Evolutionary conservation across 2,113 vertebrate genomes (phyloP).

Genomic region (Poecile atricapillus): DNA sequence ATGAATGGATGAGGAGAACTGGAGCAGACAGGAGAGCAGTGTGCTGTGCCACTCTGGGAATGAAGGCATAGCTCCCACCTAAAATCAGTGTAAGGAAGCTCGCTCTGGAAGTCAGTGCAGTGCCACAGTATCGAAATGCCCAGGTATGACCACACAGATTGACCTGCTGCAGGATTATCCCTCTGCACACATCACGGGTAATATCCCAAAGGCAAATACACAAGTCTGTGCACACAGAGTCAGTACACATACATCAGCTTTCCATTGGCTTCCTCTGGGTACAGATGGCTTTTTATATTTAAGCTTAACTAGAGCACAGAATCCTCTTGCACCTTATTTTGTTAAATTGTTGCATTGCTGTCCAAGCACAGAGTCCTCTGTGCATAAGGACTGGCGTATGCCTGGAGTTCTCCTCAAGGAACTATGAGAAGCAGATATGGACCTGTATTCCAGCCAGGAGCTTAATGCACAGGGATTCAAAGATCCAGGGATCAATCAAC

Average conservation of each 20-base stretch:
- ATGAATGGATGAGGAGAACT: neutral
- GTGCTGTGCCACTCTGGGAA: neutral
- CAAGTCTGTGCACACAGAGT: neutral
- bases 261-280: neutral
- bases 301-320: neutral
- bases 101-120: neutral
- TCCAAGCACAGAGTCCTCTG: neutral
- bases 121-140: accelerated
- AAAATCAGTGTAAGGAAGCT: neutral
- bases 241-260: neutral
- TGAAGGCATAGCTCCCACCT: neutral
- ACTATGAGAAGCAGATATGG: neutral
- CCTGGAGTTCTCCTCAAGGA: neutral
- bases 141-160: neutral
- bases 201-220: neutral
- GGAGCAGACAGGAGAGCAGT: neutral
- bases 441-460: neutral
- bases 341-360: neutral
- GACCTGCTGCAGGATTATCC: neutral
- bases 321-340: neutral
- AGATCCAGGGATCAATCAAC: neutral
- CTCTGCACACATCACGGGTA: accelerated
- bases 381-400: accelerated
- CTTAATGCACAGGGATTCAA: neutral
- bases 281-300: neutral